Evolutionary conservation across 2,888 invertebrate genomes (phyloP).

Genomic region (Heliconius ismenius): DNA sequence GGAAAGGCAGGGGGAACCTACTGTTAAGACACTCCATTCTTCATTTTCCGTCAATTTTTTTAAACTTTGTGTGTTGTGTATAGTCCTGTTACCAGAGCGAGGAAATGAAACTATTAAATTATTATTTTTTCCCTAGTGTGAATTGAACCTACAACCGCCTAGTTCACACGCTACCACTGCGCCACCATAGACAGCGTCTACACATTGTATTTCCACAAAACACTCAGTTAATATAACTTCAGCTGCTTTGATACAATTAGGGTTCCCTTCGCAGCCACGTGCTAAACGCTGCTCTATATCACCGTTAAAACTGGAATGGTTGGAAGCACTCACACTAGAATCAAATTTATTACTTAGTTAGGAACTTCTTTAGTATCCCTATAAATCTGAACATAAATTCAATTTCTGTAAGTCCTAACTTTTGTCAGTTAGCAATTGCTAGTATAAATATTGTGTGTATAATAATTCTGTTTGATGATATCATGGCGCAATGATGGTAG

Average conservation of each 20-base stretch:
- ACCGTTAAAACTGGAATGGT: slow-evolving; percentile 27
- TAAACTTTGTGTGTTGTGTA: not conserved
- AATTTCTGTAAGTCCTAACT: slow-evolving; percentile 18
- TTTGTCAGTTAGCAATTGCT: not conserved
- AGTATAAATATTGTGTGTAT: slow-evolving; percentile 7
- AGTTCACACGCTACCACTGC: not conserved
- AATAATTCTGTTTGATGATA: not conserved
- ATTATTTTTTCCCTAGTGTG: too few species aligned
- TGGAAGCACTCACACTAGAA: slow-evolving; percentile 25
- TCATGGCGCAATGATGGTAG: not conserved
- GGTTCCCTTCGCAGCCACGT: slow-evolving; percentile 1
- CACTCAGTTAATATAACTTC: slow-evolving; percentile 8
- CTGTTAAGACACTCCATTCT: too few species aligned
- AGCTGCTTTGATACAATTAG: slow-evolving; percentile 30
- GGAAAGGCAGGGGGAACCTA: not conserved
- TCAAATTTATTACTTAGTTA: slow-evolving; percentile 27
- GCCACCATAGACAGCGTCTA: not conserved
- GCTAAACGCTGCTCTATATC: slow-evolving; percentile 31
- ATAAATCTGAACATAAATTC: slow-evolving; percentile 18
- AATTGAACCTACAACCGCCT: not conserved
- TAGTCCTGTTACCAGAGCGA: not conserved
- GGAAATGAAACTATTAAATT: not conserved
- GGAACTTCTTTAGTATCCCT: slow-evolving; percentile 26
- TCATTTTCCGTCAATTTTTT: not conserved
- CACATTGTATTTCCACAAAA: not conserved